Percentiles rank a stretch among this genome's conserved stretches.
These are phyloP conservation scores for Diaphora mendica DNA, from an alignment of 2,888 invertebrate species.

Conservation along the genomic window DNA sequence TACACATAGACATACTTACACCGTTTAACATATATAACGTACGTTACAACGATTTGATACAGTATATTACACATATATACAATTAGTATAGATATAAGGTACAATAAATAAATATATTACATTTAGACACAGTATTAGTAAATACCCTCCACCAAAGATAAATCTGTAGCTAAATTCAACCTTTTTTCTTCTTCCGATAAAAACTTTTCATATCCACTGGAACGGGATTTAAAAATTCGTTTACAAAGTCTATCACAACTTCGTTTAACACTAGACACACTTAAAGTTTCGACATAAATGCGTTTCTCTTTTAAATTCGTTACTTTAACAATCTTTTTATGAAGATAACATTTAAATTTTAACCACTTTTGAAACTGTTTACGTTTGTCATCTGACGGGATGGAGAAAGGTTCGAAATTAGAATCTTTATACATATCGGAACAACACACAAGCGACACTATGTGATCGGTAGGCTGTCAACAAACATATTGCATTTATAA, in stretches of 20 bases:
- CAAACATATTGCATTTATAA: constrained; percentile 36
- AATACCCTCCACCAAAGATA: constrained; percentile 73
- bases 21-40: background rate
- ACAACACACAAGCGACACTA: constrained; percentile 5
- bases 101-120: constrained; percentile 5
- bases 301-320: constrained; percentile 61
- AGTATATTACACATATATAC: background rate
- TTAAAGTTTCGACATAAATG: constrained; percentile 73
- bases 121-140: constrained; percentile 43
- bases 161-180: constrained; percentile 73
- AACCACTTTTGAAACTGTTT: constrained; percentile 57
- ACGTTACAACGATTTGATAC: background rate
- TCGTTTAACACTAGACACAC: constrained; percentile 71
- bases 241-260: constrained; percentile 75
- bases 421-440: constrained; percentile 39
- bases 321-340: constrained; percentile 61
- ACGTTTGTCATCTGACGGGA: constrained; percentile 29
- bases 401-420: constrained; percentile 39
- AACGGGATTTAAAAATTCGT: constrained; percentile 74
- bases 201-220: constrained; percentile 88
- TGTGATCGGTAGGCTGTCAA: constrained; percentile 27
- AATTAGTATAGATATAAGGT: background rate
- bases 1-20: background rate
- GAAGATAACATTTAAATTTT: constrained; percentile 65
- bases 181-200: constrained; percentile 90